These are phyloP conservation scores for Eublepharis macularius DNA, from an alignment of 2,113 vertebrate species.

Conservation along the genomic window DNA sequence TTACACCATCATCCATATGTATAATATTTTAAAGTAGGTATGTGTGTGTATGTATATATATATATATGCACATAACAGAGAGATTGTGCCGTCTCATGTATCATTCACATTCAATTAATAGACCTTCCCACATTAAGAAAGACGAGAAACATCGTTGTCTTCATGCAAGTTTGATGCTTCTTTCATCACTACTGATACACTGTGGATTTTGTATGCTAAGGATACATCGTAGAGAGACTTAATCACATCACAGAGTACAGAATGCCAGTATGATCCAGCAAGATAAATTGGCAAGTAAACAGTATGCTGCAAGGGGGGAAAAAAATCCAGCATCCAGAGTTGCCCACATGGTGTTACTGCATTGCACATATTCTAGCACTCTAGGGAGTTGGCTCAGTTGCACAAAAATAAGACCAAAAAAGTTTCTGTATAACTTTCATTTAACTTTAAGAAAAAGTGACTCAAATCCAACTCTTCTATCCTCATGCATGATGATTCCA, in stretches of 20 bases:
- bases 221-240: neutral
- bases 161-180: too few species aligned
- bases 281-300: neutral
- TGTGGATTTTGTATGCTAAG: neutral
- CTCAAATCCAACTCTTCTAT: neutral
- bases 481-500: neutral
- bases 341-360: neutral
- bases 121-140: too few species aligned
- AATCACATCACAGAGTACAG: neutral
- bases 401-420: neutral
- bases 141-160: neutral
- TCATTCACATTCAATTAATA: too few species aligned
- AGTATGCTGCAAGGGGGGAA: neutral
- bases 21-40: too few species aligned
- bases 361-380: neutral
- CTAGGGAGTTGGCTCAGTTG: neutral
- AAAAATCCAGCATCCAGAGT: neutral
- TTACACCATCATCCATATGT: too few species aligned
- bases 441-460: conserved; percentile 2
- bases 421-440: neutral
- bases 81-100: too few species aligned
- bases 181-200: neutral
- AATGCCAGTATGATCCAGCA: neutral
- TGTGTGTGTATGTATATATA: too few species aligned
- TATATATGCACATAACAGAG: too few species aligned